A percentile compares a stretch with the other conserved stretches of the same genome.
phyloP scores from a whole-genome alignment of 2,888 invertebrate genomes.

The Cistogaster globosa region DNA sequence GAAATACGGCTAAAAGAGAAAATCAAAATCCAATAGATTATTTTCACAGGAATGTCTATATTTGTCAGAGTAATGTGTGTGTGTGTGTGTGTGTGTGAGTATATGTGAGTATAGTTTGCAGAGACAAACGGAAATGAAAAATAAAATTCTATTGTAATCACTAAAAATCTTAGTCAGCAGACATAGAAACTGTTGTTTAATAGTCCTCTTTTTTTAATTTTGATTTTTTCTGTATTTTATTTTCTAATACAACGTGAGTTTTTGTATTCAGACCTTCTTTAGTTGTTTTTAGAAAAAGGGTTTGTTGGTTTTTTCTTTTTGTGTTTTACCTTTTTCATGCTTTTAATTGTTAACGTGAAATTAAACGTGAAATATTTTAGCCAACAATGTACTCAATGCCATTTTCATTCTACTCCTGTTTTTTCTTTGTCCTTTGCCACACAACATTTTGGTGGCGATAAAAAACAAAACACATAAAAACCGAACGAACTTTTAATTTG shows the following conservation, averaged over 20 bases:
- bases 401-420: conserved; percentile 29
- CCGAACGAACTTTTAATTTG: conserved; percentile 69
- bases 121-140: conserved; percentile 60
- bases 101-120: conserved; percentile 2
- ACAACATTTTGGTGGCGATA: conserved; percentile 58
- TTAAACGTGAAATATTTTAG: conserved; percentile 74
- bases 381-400: conserved; percentile 66
- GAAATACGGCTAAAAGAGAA: neutral
- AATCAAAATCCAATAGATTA: conserved; percentile 61
- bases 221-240: conserved; percentile 5
- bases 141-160: conserved; percentile 58
- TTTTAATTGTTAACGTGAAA: conserved; percentile 73
- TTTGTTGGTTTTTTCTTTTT: conserved; percentile 26
- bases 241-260: conserved; percentile 19
- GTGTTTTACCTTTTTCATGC: conserved; percentile 56
- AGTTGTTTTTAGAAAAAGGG: conserved; percentile 19
- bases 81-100: conserved; percentile 4
- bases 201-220: conserved; percentile 35
- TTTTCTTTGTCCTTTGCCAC: conserved; percentile 38
- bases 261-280: neutral
- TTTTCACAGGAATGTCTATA: conserved; percentile 63
- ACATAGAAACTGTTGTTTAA: conserved; percentile 20
- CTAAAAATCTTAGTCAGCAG: conserved; percentile 30
- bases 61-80: conserved; percentile 21
- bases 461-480: conserved; percentile 55